A percentile compares a stretch with the other conserved stretches of the same genome.
Evolutionary conservation across 2,888 invertebrate genomes (phyloP).

Genomic region (Parapristionchus giblindavisi): DNA sequence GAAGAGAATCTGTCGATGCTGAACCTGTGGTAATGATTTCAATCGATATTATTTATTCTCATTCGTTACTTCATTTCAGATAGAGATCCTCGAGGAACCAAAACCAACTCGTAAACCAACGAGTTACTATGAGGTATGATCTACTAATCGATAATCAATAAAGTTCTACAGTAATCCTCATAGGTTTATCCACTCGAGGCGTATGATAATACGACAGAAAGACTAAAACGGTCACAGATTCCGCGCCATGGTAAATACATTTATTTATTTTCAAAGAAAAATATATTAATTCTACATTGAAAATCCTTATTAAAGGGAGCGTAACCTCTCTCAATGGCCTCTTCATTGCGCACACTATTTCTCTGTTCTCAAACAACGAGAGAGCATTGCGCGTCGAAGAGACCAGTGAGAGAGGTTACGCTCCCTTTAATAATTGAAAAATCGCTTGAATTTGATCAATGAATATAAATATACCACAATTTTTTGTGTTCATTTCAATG

Average conservation of each 20-base stretch:
- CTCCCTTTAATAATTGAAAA: too few relatives aligned
- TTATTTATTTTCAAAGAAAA: neutral
- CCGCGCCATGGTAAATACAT: slow-evolving; percentile 22
- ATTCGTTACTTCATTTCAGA: neutral
- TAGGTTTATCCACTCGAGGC: slow-evolving; percentile 33
- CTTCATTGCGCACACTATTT: too few relatives aligned
- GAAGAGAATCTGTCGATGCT: neutral
- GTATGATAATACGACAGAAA: slow-evolving; percentile 11
- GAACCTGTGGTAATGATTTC: neutral
- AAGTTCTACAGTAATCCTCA: neutral
- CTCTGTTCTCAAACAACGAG: too few relatives aligned
- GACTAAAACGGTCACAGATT: neutral
- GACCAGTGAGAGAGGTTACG: too few relatives aligned
- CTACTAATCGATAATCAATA: too few relatives aligned
- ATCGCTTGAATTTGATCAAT: too few relatives aligned
- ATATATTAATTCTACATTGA: neutral
- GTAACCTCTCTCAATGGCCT: too few relatives aligned
- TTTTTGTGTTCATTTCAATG: too few relatives aligned
- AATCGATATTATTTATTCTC: neutral
- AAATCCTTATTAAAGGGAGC: too few relatives aligned
- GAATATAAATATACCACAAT: too few relatives aligned
- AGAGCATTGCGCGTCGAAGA: too few relatives aligned
- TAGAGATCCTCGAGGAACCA: slow-evolving; percentile 5
- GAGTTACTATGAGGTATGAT: slow-evolving; percentile 32
- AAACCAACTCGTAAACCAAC: slow-evolving; percentile 13